phyloP scores from a whole-genome alignment of 1,140 invertebrate genomes.

The Monomorium pharaonis region DNA sequence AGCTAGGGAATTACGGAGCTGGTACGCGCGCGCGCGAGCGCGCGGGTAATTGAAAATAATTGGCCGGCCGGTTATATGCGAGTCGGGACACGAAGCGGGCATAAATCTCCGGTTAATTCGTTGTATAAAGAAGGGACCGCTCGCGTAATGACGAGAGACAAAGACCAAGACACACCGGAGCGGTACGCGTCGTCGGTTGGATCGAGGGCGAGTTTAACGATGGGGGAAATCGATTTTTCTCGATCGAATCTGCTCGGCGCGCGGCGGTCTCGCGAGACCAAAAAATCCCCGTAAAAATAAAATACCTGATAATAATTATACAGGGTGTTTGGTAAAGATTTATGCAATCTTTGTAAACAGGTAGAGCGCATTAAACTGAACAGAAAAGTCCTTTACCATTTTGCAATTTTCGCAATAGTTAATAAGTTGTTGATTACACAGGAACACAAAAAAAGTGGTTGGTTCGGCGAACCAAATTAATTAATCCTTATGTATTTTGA shows the following conservation, averaged over 20 bases:
- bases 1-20: conserved; percentile 67
- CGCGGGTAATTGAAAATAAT: conserved; percentile 74
- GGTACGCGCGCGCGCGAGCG: conserved; percentile 51
- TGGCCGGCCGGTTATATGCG: conserved; percentile 63
- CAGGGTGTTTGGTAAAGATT: too few relatives aligned
- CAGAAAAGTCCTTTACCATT: too few relatives aligned
- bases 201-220: conserved; percentile 32
- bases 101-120: conserved; percentile 72
- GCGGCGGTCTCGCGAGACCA: too few relatives aligned
- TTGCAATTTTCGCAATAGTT: too few relatives aligned
- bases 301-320: too few relatives aligned
- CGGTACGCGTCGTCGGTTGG: neutral
- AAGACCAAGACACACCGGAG: conserved; percentile 55
- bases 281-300: too few relatives aligned
- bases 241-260: neutral
- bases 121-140: conserved; percentile 65
- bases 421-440: too few relatives aligned
- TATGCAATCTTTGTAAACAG: too few relatives aligned
- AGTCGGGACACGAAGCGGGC: conserved; percentile 66
- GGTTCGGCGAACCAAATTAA: too few relatives aligned
- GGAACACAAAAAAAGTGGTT: too few relatives aligned
- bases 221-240: conserved; percentile 58
- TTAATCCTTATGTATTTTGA: too few relatives aligned
- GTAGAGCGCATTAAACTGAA: too few relatives aligned
- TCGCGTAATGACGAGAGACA: conserved; percentile 63